Conservation (phyloP, 2,113 vertebrate species). For the Channa maculata region DNA sequence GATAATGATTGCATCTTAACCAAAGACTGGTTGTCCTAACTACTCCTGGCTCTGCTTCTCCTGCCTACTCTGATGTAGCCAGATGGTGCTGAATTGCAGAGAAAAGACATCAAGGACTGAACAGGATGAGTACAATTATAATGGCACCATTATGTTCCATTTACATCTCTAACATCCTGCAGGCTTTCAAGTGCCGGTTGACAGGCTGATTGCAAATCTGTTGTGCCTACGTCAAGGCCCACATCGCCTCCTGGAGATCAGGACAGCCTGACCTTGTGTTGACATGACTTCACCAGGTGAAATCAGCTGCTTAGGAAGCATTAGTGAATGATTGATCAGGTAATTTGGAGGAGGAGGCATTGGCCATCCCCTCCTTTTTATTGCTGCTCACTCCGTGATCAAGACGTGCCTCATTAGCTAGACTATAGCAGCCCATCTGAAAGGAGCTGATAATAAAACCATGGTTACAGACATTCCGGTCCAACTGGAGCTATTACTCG, state of each 20-base stretch:
- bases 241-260: constrained; percentile 19
- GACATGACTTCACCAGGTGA: constrained; percentile 33
- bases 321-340: constrained; percentile 58
- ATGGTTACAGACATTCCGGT: constrained; percentile 34
- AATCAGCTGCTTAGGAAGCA: constrained; percentile 42
- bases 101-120: constrained; percentile 62
- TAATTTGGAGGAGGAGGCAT: constrained; percentile 45
- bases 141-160: constrained; percentile 65
- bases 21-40: constrained; percentile 55
- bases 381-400: constrained; percentile 51
- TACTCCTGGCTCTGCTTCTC: constrained; percentile 35
- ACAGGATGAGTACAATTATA: constrained; percentile 59
- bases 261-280: constrained; percentile 52
- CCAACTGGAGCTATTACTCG: constrained; percentile 25
- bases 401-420: constrained; percentile 65
- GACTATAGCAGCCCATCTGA: constrained; percentile 44
- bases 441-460: constrained; percentile 44
- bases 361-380: constrained; percentile 47
- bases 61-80: constrained; percentile 55
- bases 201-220: constrained; percentile 49
- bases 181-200: constrained; percentile 44
- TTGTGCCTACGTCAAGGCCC: neutral
- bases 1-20: constrained; percentile 55
- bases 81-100: constrained; percentile 65
- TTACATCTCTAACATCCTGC: constrained; percentile 65